Evolutionary conservation across 2,113 vertebrate genomes (phyloP).

Genomic region (Ceyx melanurus): DNA sequence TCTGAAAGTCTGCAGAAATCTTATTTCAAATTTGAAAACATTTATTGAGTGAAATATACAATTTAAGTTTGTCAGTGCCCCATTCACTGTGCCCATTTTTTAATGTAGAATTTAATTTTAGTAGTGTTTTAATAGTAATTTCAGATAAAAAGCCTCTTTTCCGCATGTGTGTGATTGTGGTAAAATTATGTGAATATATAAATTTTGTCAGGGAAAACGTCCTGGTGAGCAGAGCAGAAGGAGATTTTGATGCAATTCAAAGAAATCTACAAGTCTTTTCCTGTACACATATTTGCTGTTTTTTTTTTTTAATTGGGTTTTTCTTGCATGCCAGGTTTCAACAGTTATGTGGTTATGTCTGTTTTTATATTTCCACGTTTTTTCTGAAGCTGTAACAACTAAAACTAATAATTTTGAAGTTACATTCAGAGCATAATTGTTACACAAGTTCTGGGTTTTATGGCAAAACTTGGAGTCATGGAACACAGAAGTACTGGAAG

Average conservation of each 20-base stretch:
- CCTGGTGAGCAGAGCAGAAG: neutral
- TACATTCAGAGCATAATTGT: neutral
- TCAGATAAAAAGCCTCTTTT: neutral
- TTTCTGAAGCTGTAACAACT: neutral
- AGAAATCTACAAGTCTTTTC: neutral
- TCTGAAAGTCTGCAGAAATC: neutral
- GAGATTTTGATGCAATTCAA: neutral
- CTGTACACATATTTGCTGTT: neutral
- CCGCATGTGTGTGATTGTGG: neutral
- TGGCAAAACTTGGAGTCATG: neutral
- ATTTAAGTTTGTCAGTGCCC: neutral
- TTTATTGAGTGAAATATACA: neutral
- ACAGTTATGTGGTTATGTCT: neutral
- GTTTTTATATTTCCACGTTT: neutral
- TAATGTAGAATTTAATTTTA: neutral
- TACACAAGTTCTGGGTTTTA: neutral
- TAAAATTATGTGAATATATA: neutral
- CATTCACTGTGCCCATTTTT: neutral
- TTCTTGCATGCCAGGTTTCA: neutral
- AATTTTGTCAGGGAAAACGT: neutral
- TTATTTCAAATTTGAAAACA: neutral
- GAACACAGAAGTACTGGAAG: neutral
- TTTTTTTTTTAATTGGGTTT: neutral
- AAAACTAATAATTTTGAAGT: neutral
- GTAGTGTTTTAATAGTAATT: neutral